These are phyloP conservation scores for Tautogolabrus adspersus DNA, from an alignment of 2,113 vertebrate species.

Conservation along the genomic window DNA sequence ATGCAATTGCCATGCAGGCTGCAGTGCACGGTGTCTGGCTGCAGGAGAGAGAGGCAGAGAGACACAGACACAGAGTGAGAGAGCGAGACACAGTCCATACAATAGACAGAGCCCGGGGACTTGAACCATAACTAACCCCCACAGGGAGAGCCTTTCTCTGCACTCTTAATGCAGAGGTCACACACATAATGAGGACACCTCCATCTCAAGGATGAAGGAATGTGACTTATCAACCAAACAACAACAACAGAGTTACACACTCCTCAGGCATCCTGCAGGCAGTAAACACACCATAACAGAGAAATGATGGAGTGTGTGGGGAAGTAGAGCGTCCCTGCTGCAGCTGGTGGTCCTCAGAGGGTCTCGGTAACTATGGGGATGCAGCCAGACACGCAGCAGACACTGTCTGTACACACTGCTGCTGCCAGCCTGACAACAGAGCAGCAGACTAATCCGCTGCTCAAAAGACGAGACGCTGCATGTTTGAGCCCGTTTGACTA, in stretches of 20 bases:
- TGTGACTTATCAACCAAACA: constrained; percentile 43
- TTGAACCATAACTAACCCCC: constrained; percentile 66
- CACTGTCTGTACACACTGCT: constrained; percentile 46
- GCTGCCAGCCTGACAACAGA: constrained; percentile 41
- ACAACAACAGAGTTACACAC: background rate
- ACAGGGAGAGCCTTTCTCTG: constrained; percentile 41
- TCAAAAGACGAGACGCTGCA: constrained; percentile 26
- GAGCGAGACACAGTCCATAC: constrained; percentile 53
- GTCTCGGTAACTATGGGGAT: constrained; percentile 72
- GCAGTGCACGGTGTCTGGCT: constrained; percentile 71
- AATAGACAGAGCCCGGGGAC: constrained; percentile 60
- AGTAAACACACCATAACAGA: background rate
- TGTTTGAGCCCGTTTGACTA: background rate
- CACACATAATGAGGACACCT: constrained; percentile 52
- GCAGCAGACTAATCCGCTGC: constrained; percentile 34
- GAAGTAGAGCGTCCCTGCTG: constrained; percentile 29
- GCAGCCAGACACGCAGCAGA: constrained; percentile 68
- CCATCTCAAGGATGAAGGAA: constrained; percentile 59
- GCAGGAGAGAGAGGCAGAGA: constrained; percentile 25
- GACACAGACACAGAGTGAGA: constrained; percentile 3
- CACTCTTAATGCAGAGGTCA: constrained; percentile 54
- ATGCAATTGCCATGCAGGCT: constrained; percentile 79
- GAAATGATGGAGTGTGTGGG: background rate
- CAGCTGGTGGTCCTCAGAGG: constrained; percentile 22
- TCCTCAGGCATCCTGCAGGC: background rate